These are phyloP conservation scores for Typhlichthys subterraneus DNA, from an alignment of 2,797 vertebrate species.

Conservation along the genomic window DNA sequence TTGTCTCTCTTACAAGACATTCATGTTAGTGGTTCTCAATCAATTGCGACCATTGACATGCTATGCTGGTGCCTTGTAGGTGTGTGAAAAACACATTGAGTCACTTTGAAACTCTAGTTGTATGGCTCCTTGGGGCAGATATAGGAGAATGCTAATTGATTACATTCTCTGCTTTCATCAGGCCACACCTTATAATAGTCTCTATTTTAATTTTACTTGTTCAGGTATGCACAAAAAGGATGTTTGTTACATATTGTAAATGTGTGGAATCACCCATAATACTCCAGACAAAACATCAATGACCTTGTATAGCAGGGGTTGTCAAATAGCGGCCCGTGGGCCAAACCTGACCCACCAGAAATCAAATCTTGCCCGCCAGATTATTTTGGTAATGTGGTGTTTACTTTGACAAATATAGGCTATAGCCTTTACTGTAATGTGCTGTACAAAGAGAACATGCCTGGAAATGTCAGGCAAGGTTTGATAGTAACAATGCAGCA, in stretches of 20 bases:
- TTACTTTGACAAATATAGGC: background rate
- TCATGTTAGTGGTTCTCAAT: conserved; percentile 40
- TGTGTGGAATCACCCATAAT: background rate
- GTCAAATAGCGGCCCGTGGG: too few relatives aligned
- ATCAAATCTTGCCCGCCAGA: too few relatives aligned
- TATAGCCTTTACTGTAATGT: background rate
- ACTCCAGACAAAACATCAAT: background rate
- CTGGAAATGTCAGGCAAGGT: background rate
- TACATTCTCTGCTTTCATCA: background rate
- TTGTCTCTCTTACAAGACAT: conserved; percentile 40
- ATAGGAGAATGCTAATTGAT: conserved; percentile 18
- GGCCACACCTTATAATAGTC: conserved; percentile 4
- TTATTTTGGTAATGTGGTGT: too few relatives aligned
- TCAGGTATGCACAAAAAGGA: background rate
- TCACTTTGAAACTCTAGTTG: conserved; percentile 23
- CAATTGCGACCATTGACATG: conserved; percentile 49
- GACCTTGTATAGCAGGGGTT: background rate
- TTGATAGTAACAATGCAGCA: background rate
- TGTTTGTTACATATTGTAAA: too few relatives aligned
- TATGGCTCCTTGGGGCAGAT: conserved; percentile 23
- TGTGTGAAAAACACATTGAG: conserved; percentile 36
- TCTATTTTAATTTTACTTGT: conserved; percentile 2
- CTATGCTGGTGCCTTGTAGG: conserved; percentile 24
- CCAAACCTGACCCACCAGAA: too few relatives aligned
- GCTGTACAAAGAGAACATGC: background rate